Evolutionary conservation across 2,113 vertebrate species (phyloP), one percentile per base, ranked within the genome.

Genomic region (Peromyscus leucopus): DNA sequence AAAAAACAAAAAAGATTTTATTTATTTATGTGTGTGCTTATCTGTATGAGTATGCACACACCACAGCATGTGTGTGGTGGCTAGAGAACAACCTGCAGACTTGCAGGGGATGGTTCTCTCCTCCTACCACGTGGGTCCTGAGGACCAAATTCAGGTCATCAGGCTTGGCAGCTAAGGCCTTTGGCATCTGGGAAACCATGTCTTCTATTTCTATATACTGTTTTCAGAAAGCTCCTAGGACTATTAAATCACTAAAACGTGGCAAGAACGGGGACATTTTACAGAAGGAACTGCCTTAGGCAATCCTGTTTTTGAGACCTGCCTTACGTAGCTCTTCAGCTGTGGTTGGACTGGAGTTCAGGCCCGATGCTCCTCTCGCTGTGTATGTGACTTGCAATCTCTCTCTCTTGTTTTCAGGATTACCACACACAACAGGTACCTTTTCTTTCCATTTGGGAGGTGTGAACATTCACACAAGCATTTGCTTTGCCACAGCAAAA

Each of bases 361-460:
- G 76, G 33, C 11, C 17, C 42, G 42, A 76, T 39, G 51, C 33
- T 95, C 59, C 67, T 89, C 94, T 51, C 31, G 78, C 0, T 57
- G 33, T 61, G 31, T 74, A 84, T 16, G 16, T 79, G 90, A 95
- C 48, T n/a, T 65, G 5, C 6, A 2, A n/a, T 78, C 51, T 89
- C 19, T 86, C 78, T 92, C 75, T 84, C 82, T 93, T 92, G 86
- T 90, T 59, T 93, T 95, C 65, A 83, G 83, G 94, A 94, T 86
- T 85, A 39, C 33, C 31, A 63, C 9, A 74, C 63, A 89, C 75
- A 96, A 86, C 65, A 95, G 76, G 51, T 61, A 69, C 16, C 0
- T 83, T 61, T 39, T 19, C 55, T 39, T 57, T 5, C 17, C 88
- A 78, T 78, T 89, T 93, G 28, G 89, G 48, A 90, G 39, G 51